Base-by-base conservation (phyloP, 2,888 invertebrate species). In the Ichneumon xanthorius region DNA sequence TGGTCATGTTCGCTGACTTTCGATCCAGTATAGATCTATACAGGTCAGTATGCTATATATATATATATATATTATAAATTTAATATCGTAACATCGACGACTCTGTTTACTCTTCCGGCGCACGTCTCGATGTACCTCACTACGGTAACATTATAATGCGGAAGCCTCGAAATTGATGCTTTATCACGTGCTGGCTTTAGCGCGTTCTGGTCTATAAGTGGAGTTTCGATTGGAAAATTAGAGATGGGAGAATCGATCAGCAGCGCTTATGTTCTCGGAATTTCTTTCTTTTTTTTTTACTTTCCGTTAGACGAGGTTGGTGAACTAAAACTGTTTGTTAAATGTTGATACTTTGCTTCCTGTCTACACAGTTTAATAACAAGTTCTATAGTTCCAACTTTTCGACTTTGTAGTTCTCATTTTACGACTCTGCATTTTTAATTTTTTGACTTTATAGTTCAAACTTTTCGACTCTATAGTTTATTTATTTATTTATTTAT, bases 161-260 rank as follows among this genome's bases (percentile, higher is more conserved):
- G 40, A n/a, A 78, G 68, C 68, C 77, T 22, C 11, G 68, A 26
- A 55, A 45, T 26, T n/a, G 40, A 58, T 58, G 77, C 53, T 78
- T 78, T 68, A 55, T 68, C 68, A 78, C 77, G 77, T 58, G 68
- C 68, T 22, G n/a, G 22, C 67, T 77, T 68, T 30, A 19, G 37
- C 77, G 40, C 65, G 65, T 55, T 37, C 19, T 4, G 22, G 6
- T 11, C 14, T 16, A 37, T 37, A 19, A 55, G 11, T 26, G 11
- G 26, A 72, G 22, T 33, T 55, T 33, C 7, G 11, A 55, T 16
- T 40, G 37, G 14, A 22, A 4, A 4, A 37, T 4, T 22, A 19
- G 37, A 40, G 22, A 72, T 14, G 9, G 55, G 11, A 16, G 11
- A 16, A 26, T 11, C 11, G 11, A 58, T 58, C 14, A 58, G 14